Conservation (phyloP, 2,113 vertebrate species). For the Daboia siamensis region DNA sequence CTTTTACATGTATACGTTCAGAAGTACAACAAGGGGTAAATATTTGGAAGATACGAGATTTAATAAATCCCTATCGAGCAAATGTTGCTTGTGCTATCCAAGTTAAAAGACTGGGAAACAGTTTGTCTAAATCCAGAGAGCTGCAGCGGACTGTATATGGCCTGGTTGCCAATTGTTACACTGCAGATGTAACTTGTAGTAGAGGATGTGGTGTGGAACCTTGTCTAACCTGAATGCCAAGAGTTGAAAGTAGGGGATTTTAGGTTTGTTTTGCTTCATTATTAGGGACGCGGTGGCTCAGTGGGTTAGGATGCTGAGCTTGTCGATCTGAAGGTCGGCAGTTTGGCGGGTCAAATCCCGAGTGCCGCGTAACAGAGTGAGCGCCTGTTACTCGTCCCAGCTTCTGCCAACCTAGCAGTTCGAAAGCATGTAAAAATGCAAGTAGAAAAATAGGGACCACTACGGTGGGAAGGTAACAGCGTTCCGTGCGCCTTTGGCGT, state of each 20-base stretch:
- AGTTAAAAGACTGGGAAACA: background rate
- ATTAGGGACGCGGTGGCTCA: too few species aligned
- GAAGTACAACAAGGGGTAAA: background rate
- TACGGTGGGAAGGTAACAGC: too few species aligned
- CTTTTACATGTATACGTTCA: background rate
- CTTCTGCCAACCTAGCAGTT: too few species aligned
- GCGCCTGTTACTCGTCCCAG: too few species aligned
- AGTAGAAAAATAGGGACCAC: too few species aligned
- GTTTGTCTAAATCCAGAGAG: background rate
- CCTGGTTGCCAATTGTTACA: background rate
- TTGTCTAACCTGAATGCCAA: background rate
- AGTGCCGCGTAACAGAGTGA: too few species aligned
- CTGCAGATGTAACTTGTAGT: background rate
- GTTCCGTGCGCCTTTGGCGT: too few species aligned
- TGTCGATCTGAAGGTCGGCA: too few species aligned
- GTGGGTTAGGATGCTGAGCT: too few species aligned
- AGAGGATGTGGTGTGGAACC: background rate
- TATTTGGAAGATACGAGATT: background rate
- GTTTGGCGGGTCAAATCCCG: too few species aligned
- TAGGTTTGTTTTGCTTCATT: background rate
- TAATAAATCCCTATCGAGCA: background rate
- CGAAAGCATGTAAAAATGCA: too few species aligned
- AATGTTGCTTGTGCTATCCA: background rate
- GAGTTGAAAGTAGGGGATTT: background rate
- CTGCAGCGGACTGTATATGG: background rate